Evolutionary conservation across 1,140 invertebrate genomes (phyloP), one percentile per base, ranked within the genome.

Genomic region (Drosophila bifasciata): DNA sequence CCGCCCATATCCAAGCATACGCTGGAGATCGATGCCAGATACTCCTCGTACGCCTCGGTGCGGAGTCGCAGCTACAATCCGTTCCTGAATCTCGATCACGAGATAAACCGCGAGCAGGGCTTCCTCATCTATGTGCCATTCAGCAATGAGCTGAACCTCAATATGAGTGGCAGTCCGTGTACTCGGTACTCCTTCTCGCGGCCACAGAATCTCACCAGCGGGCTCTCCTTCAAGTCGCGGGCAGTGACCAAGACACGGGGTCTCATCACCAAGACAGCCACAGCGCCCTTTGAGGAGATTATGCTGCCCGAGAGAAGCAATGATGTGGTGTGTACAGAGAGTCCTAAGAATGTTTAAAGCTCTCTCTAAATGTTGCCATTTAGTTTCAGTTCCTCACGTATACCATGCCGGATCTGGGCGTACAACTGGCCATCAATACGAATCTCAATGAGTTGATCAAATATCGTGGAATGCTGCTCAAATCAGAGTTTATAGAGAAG

Each of bases 61-160:
- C 91, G 89, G 16, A 92, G 93, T 50, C 93, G 93, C 69, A 93
- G 91, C 74, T 94, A 94, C 58, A 94, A 94, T 90, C 94, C 94
- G 0, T 88, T 94, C 25, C 89, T 91, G 5, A 93, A 94, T 76
- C 79, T 93, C 28, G 94, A 94, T 92, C 93, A 94, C 63, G 92
- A 92, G 41, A 93, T 93, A 46, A 93, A 93, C 52, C 92, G 93
- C 43, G 92, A 92, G 49, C 92, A 94, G 74, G 93, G 94, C 45
- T 89, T 94, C 53, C 93, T 94, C 36, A 93, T 92, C 15, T 93
- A 94, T 74, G 70, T 94, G 21, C 94, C 94, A 6, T 91, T 94
- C 16, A 93, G 93, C 49, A 91, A 76, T 41, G 85, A 91, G 28
- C 39, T 91, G 8, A 89, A 68, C 44, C 44, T 80, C 0, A 90